Evolutionary conservation across 2,113 vertebrate species (phyloP).

Genomic region (Datnioides undecimradiatus): DNA sequence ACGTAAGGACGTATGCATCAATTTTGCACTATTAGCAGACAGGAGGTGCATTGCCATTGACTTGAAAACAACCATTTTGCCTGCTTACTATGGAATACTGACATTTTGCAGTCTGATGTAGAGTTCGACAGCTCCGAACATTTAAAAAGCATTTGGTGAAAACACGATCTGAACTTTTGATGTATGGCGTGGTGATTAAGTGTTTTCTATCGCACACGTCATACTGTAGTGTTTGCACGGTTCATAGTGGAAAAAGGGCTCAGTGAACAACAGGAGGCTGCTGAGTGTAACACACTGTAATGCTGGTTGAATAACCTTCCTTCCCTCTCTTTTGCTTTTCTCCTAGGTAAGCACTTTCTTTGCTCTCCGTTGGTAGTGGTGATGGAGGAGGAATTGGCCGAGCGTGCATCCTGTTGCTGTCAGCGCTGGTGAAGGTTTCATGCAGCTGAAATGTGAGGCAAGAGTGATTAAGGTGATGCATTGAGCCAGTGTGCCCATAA

Average conservation of each 20-base stretch:
- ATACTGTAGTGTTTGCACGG: background rate
- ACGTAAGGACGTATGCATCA: background rate
- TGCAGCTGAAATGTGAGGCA: constrained; percentile 71
- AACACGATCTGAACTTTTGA: too few relatives aligned
- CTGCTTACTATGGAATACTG: background rate
- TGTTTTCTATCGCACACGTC: too few relatives aligned
- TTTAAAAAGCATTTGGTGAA: background rate
- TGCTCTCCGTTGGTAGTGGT: constrained; percentile 64
- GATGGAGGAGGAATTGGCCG: constrained; percentile 59
- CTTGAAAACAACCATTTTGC: background rate
- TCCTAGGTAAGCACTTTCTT: constrained; percentile 84
- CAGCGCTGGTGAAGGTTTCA: constrained; percentile 64
- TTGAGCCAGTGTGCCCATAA: constrained; percentile 55
- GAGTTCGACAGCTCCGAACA: background rate
- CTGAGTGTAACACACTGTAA: constrained; percentile 7
- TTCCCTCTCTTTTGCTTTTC: constrained; percentile 54
- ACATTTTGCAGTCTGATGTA: background rate
- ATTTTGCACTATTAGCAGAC: background rate
- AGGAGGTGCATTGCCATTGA: background rate
- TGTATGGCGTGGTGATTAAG: too few relatives aligned
- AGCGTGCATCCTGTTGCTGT: constrained; percentile 68
- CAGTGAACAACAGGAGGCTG: constrained; percentile 12
- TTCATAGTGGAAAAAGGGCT: background rate
- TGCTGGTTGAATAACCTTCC: constrained; percentile 58
- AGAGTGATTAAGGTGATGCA: constrained; percentile 80